phyloP scores from a whole-genome alignment of 2,888 invertebrate species.

The Ennomos fuscantarius region DNA sequence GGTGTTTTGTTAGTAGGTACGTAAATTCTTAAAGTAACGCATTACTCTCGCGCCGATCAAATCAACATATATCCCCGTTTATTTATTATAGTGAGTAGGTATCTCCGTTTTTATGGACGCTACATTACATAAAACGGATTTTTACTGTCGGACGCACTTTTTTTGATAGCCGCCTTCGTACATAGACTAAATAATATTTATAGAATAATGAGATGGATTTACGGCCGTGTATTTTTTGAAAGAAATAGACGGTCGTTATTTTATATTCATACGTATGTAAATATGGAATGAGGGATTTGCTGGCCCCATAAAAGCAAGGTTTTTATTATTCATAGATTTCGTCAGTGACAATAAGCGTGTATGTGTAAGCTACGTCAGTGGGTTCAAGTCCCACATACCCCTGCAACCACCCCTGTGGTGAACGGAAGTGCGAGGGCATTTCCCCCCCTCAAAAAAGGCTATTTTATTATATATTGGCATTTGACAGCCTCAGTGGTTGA shows the following conservation, averaged over 20 bases:
- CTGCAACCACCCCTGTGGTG: too few species aligned
- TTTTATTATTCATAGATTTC: neutral
- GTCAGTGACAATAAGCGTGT: conserved; percentile 2
- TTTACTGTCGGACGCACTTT: conserved; percentile 48
- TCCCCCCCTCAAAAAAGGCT: too few species aligned
- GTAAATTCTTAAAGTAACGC: conserved; percentile 10
- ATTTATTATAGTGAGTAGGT: conserved; percentile 22
- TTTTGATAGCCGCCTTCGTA: conserved; percentile 38
- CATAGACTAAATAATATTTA: conserved; percentile 39
- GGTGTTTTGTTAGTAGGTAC: conserved; percentile 5
- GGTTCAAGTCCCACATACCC: too few species aligned
- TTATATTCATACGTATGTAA: conserved; percentile 18
- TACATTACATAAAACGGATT: conserved; percentile 42
- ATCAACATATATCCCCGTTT: conserved; percentile 17
- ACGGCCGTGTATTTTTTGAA: conserved; percentile 21
- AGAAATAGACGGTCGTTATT: conserved; percentile 11
- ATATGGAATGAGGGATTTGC: conserved; percentile 12
- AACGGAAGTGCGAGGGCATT: too few species aligned
- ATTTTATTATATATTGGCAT: too few species aligned
- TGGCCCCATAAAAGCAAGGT: neutral
- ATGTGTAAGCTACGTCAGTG: too few species aligned
- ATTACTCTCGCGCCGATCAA: conserved; percentile 13
- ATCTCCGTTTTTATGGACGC: conserved; percentile 24
- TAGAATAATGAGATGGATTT: conserved; percentile 39
- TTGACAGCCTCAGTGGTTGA: too few species aligned